These are phyloP conservation scores for Leptopilina myrica DNA, from an alignment of 2,888 invertebrate genomes.

Conservation along the genomic window DNA sequence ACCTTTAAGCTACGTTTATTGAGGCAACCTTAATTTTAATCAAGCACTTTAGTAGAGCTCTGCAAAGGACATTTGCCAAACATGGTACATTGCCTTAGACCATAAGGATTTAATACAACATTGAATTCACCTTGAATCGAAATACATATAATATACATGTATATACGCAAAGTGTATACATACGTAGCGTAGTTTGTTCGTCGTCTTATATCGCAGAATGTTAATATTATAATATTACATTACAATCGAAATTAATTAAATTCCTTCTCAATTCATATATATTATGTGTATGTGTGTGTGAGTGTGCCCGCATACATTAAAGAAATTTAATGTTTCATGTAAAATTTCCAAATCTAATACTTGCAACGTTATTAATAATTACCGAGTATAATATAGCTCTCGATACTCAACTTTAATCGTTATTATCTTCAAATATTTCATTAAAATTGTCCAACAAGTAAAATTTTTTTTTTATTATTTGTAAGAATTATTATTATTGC, in stretches of 20 bases:
- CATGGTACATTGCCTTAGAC: slow-evolving; percentile 34
- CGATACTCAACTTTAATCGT: too few relatives aligned
- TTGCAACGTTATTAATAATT: background rate
- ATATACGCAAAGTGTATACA: too few relatives aligned
- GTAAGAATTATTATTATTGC: too few relatives aligned
- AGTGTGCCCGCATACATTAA: background rate
- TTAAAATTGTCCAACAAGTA: too few relatives aligned
- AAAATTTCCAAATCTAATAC: slow-evolving; percentile 3
- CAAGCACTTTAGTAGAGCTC: slow-evolving; percentile 30
- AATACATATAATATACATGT: background rate
- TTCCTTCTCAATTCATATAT: background rate
- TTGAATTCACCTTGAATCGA: slow-evolving; percentile 31
- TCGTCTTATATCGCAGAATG: slow-evolving; percentile 4
- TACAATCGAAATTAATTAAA: background rate
- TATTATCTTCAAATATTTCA: too few relatives aligned
- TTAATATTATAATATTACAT: background rate
- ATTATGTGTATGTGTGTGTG: too few relatives aligned
- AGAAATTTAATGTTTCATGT: background rate
- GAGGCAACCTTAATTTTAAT: slow-evolving; percentile 31
- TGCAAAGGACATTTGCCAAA: slow-evolving; percentile 14
- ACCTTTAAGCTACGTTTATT: slow-evolving; percentile 12
- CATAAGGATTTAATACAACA: slow-evolving; percentile 23
- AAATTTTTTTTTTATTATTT: too few relatives aligned
- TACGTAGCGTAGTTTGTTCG: background rate
- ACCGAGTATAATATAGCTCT: too few relatives aligned